Evolutionary conservation across 2,888 invertebrate genomes (phyloP), one percentile per base, ranked within the genome.

Genomic region (Himalopsyche kuldschensis): DNA sequence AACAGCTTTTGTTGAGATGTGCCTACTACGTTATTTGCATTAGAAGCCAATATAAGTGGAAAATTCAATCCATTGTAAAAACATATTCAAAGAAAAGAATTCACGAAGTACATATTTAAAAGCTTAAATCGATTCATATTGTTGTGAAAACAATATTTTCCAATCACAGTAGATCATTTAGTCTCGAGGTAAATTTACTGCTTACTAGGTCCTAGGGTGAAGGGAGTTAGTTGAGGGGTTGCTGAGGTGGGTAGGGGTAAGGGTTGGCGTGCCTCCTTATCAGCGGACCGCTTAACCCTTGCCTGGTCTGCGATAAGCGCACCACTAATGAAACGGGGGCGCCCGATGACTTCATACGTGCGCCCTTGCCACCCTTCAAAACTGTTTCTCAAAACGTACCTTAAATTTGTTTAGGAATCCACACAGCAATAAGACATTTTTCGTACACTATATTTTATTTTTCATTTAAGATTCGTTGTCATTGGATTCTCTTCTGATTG

Each of bases 291-390:
- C 81, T 84, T 84, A 85, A 82, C 85, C 85, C 82, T 82, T 84
- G 84, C 84, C 55, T 55, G 78, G 83, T 78, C 79, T 78, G 82
- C 76, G 85, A 85, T 85, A 85, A 85, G 85, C 82, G 85, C 84
- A 78, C 84, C 78, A 77, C 85, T 83, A 85, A 85, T 84, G 83
- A 85, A 85, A 80, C 77, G 82, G 79, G 83, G 80, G 83, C 69
- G 83, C 85, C 55, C 55, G 80, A 85, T 83, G 85, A 83, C 85
- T 85, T 83, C 81, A 84, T 84, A 84, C 84, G 27, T 55, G 55
- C n/a, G 55, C 55, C 55, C n/a, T 55, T 55, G 55, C 55, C 55
- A 55, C 55, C 55, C 55, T 20, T 20, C 55, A 8, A 2, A 20
- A 55, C 55, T 55, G 55, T 55, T 55, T 55, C 55, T 55, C 55